Base-by-base conservation (phyloP, 2,113 vertebrate genomes). In the Pardalotus punctatus region DNA sequence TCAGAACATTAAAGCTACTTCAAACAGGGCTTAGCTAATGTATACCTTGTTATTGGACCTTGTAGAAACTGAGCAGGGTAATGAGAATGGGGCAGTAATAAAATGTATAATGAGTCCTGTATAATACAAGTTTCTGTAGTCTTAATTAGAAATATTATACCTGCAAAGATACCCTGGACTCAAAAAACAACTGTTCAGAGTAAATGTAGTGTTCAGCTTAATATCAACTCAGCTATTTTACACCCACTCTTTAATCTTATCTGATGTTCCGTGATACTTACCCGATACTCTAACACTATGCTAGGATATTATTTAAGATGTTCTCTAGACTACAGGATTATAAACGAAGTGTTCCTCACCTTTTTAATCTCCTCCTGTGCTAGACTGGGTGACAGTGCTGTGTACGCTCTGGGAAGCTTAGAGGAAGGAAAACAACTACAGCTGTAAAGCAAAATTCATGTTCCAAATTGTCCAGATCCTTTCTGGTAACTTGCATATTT, bases 1-100 rank as follows among this genome's bases (percentile, higher is more conserved):
- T 93, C 81, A 86, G 95, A 96, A 95, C 93, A 92, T 93, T 92
- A 94, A 96, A 97, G 94, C 93, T 95, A 94, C 93, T 97, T 95
- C 95, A 97, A 92, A 96, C 93, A 96, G 67, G 79, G 64, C 86
- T 97, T 94, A 96, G 92, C 94, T 96, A 96, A 96, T 92, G 51
- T 93, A 56, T 77, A 94, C 79, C 87, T 90, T 90, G 78, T 96
- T 95, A n/a, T 57, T 96, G 96, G 85, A 64, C 79, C 85, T 93
- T 88, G 88, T 43, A 92, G 93, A 94, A 96, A 78, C 92, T n/a
- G 40, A 54, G 76, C 85, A 93, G 82, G 90, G 45, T 96, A 90
- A 96, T 94, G 94, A 94, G 88, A 90, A 74, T 1, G 64, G 81
- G 74, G 67, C 1, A 38, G 88, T 71, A 95, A 88, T 95, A 93